Percentiles rank a stretch among this genome's conserved stretches.
Evolutionary conservation across 2,888 invertebrate species (phyloP).

Genomic region (Orchesellides sinensis): DNA sequence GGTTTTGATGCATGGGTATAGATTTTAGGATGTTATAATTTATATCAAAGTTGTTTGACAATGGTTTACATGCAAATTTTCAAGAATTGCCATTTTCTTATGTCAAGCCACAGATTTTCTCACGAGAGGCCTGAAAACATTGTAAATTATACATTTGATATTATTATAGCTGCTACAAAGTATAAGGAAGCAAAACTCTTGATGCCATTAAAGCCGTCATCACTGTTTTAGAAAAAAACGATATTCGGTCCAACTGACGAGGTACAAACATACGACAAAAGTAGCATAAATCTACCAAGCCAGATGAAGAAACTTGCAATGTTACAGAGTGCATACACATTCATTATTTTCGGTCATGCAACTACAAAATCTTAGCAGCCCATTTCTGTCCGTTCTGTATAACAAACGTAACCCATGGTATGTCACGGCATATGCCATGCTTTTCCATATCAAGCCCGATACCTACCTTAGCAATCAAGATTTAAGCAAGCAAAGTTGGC

Average conservation of each 20-base stretch:
- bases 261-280: constrained; percentile 54
- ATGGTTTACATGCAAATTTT: no score
- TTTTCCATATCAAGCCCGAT: constrained; percentile 48
- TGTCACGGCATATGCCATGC: constrained; percentile 27
- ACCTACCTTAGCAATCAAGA: constrained; percentile 51
- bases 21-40: no score
- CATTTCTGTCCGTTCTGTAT: constrained; percentile 12
- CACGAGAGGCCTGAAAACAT: no score
- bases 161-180: constrained; percentile 19
- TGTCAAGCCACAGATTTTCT: no score
- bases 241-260: constrained; percentile 31
- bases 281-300: constrained; percentile 47
- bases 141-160: no score
- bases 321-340: constrained; percentile 22
- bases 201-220: constrained; percentile 51
- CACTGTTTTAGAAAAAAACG: constrained; percentile 44
- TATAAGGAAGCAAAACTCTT: constrained; percentile 33
- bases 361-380: constrained; percentile 9
- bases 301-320: constrained; percentile 50
- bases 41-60: no score
- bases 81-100: no score
- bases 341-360: no score
- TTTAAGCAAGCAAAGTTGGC: constrained; percentile 36
- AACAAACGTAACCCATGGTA: no score
- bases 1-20: no score